Evolutionary conservation across 2,888 invertebrate species (phyloP).

Genomic region (Caenorhabditis parvicauda): DNA sequence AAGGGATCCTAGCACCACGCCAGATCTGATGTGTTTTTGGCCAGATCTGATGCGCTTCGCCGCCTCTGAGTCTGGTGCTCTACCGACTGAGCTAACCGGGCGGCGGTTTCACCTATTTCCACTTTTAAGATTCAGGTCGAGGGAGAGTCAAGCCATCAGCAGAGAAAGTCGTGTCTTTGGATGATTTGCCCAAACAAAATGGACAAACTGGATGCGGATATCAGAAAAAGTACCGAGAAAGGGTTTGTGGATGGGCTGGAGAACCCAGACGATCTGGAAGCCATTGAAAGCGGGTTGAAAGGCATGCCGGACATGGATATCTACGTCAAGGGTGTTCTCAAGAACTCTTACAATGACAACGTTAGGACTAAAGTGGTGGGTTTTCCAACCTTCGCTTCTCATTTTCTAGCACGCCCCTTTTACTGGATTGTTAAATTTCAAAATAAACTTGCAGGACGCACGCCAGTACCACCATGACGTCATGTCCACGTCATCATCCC

Average conservation of each 20-base stretch:
- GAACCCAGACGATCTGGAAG: conserved; percentile 65
- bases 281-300: conserved; percentile 41
- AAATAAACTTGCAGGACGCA: not conserved
- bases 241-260: conserved; percentile 91
- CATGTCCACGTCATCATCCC: too few relatives aligned
- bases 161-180: conserved; percentile 75
- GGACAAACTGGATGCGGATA: conserved; percentile 95
- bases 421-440: not conserved
- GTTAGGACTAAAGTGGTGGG: not conserved
- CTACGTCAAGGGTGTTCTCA: conserved; percentile 2
- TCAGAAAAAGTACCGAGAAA: conserved; percentile 92
- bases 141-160: not conserved
- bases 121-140: conserved; percentile 7
- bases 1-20: too few relatives aligned
- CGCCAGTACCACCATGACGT: too few relatives aligned
- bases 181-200: conserved; percentile 92
- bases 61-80: conserved; percentile 48
- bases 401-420: too few relatives aligned
- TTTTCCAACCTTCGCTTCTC: too few relatives aligned
- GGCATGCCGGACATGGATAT: conserved; percentile 40
- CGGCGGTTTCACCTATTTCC: not conserved
- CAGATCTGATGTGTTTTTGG: too few relatives aligned
- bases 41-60: not conserved
- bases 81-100: conserved; percentile 55
- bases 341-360: conserved; percentile 1